Evolutionary conservation across 2,797 vertebrate genomes (phyloP).

Genomic region (Enteromius mattozi): DNA sequence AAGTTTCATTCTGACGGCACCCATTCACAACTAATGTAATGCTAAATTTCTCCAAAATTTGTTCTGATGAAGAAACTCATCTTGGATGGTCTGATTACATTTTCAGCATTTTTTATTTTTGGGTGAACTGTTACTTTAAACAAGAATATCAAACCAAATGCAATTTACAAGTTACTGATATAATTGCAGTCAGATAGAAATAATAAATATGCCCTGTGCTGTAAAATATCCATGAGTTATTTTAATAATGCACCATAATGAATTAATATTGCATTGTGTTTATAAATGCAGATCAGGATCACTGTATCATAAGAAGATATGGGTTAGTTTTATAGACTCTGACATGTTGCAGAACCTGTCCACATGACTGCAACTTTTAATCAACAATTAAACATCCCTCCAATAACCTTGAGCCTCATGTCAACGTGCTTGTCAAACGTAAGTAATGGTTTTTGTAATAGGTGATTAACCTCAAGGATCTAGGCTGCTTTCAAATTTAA

Average conservation of each 20-base stretch:
- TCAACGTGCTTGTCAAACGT: constrained; percentile 71
- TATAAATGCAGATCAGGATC: background rate
- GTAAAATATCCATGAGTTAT: background rate
- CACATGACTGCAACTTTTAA: constrained; percentile 44
- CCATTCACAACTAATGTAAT: background rate
- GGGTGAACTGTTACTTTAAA: background rate
- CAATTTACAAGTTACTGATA: background rate
- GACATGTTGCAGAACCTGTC: constrained; percentile 27
- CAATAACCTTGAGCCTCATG: constrained; percentile 66
- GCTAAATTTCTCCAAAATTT: background rate
- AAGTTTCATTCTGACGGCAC: background rate
- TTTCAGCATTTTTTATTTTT: background rate
- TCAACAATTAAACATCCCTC: constrained; percentile 58
- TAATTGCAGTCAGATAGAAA: background rate
- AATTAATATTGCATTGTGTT: background rate
- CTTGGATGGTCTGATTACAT: background rate
- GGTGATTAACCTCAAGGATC: constrained; percentile 76
- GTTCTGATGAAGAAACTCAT: background rate
- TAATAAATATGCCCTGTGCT: background rate
- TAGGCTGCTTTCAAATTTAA: constrained; percentile 73
- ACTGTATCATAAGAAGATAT: background rate
- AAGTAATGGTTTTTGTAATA: constrained; percentile 78
- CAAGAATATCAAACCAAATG: background rate
- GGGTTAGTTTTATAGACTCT: constrained; percentile 5
- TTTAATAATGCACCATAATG: constrained; percentile 4